Evolutionary conservation across 2,888 invertebrate genomes (phyloP).

Genomic region (Netelia fuscicornis): DNA sequence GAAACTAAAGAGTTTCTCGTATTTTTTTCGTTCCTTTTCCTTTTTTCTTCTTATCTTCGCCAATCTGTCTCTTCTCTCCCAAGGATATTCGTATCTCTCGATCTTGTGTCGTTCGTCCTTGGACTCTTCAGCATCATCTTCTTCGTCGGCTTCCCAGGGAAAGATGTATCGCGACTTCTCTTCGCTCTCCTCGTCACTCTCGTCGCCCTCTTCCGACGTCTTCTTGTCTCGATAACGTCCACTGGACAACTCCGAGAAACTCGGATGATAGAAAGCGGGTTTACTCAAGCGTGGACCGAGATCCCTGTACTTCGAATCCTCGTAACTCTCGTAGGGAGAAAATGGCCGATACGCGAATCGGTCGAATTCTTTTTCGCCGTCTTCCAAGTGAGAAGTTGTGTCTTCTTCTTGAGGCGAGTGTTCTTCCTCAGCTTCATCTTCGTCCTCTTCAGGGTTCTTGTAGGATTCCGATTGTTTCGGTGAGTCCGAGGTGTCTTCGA

Average conservation of each 20-base stretch:
- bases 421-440: slow-evolving; percentile 68
- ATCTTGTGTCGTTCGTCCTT: slow-evolving; percentile 61
- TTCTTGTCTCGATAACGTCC: slow-evolving; percentile 69
- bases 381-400: slow-evolving; percentile 59
- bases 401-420: slow-evolving; percentile 27
- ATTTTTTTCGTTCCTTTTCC: slow-evolving; percentile 50
- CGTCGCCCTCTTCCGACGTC: slow-evolving; percentile 44
- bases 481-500: slow-evolving; percentile 37
- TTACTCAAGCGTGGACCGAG: slow-evolving; percentile 80
- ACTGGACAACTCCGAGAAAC: slow-evolving; percentile 59
- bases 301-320: slow-evolving; percentile 78
- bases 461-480: slow-evolving; percentile 29
- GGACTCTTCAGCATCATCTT: slow-evolving; percentile 65
- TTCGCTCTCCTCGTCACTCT: slow-evolving; percentile 61
- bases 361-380: slow-evolving; percentile 73
- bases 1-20: slow-evolving; percentile 55
- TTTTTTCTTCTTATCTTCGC: slow-evolving; percentile 68
- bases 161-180: slow-evolving; percentile 74
- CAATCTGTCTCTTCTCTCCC: slow-evolving; percentile 80
- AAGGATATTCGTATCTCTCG: slow-evolving; percentile 80
- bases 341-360: slow-evolving; percentile 76
- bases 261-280: slow-evolving; percentile 79
- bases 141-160: slow-evolving; percentile 78
- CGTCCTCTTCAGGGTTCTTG: slow-evolving; percentile 51
- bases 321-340: slow-evolving; percentile 79